These are phyloP conservation scores for Callorhinus ursinus DNA, from an alignment of 2,113 vertebrate genomes.

Conservation along the genomic window DNA sequence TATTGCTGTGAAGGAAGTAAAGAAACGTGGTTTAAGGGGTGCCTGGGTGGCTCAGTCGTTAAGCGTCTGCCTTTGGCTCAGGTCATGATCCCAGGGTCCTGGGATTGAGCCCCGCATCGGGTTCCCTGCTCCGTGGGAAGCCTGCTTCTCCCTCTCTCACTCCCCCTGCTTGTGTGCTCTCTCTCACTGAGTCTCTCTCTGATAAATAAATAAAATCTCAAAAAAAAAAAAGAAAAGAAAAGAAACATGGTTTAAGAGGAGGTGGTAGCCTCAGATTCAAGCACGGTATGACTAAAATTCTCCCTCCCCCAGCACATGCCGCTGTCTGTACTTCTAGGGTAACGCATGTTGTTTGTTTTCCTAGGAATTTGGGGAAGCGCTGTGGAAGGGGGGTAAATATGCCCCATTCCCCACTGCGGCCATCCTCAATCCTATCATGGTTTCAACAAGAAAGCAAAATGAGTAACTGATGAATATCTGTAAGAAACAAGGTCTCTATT, in stretches of 20 bases:
- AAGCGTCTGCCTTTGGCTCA: too few relatives aligned
- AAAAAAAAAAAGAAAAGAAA: neutral
- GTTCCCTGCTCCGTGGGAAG: too few relatives aligned
- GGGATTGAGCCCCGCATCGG: too few relatives aligned
- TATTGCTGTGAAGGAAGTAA: neutral
- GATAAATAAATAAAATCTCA: too few relatives aligned
- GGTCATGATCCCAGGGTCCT: too few relatives aligned
- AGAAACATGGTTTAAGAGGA: neutral
- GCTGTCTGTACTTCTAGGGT: neutral
- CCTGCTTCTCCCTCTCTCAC: too few relatives aligned
- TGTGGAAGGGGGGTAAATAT: neutral
- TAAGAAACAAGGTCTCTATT: neutral
- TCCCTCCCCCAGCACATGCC: neutral
- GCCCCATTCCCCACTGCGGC: too few relatives aligned
- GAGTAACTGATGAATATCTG: neutral
- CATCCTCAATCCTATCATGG: neutral
- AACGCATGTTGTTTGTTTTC: neutral
- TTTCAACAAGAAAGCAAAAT: neutral
- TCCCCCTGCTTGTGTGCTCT: too few relatives aligned
- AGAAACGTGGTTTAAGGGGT: neutral
- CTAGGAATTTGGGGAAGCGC: neutral
- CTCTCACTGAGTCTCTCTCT: too few relatives aligned
- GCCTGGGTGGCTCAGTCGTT: too few relatives aligned
- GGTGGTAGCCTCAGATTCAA: neutral
- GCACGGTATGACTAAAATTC: neutral